A percentile compares a stretch with the other conserved stretches of the same genome.
phyloP scores from a whole-genome alignment of 2,797 vertebrate species.

The Hydrocynus forskahlii region DNA sequence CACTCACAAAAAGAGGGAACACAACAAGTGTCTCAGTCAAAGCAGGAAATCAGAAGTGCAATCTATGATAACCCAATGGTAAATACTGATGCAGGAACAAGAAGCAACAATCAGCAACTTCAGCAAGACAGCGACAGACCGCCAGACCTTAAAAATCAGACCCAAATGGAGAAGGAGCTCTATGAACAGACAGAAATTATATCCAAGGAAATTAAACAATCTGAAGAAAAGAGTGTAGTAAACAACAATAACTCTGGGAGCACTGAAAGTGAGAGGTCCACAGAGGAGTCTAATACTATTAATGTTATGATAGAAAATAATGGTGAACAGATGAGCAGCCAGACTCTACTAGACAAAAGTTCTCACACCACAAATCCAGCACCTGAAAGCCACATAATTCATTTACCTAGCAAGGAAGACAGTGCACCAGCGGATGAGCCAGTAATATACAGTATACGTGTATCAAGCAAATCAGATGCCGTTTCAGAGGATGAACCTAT shows the following conservation, averaged over 20 bases:
- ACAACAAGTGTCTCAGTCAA: not conserved
- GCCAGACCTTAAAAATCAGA: not conserved
- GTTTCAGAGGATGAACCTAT: conserved; percentile 46
- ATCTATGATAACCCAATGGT: conserved; percentile 2
- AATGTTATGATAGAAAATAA: conserved; percentile 7
- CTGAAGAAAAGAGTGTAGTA: conserved; percentile 1
- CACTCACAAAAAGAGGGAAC: conserved; percentile 11
- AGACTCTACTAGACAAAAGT: conserved; percentile 15
- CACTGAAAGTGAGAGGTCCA: conserved; percentile 5
- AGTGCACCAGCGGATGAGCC: conserved; percentile 46
- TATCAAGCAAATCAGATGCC: conserved; percentile 48
- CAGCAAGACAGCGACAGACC: not conserved
- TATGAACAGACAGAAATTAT: not conserved
- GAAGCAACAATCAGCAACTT: conserved; percentile 16
- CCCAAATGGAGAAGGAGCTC: conserved; percentile 6
- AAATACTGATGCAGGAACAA: not conserved
- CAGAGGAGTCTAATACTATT: not conserved
- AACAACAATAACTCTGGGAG: not conserved
- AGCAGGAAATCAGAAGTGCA: not conserved
- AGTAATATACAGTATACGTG: conserved; percentile 51
- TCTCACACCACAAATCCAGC: conserved; percentile 12
- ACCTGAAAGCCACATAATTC: conserved; percentile 24
- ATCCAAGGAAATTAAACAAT: conserved; percentile 17
- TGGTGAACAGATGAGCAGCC: conserved; percentile 22
- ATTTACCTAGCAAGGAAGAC: conserved; percentile 42